phyloP scores from a whole-genome alignment of 37 sponge, comb jelly and placozoan species.

The Oopsacas minuta region DNA sequence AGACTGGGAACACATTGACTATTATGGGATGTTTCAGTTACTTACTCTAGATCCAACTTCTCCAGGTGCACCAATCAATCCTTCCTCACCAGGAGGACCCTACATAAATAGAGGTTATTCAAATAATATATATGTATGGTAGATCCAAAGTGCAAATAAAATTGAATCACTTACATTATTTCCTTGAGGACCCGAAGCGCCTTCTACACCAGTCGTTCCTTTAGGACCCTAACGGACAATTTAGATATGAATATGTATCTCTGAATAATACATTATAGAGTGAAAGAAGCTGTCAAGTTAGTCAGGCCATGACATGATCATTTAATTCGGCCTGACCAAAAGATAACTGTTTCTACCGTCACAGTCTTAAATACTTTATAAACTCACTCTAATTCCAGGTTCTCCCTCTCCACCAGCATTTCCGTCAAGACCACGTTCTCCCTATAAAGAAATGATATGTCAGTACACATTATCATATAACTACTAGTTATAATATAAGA shows the following conservation, averaged over 20 bases:
- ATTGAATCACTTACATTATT: not conserved
- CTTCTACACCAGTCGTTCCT: not conserved
- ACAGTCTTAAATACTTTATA: not conserved
- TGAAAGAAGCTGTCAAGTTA: too few species aligned
- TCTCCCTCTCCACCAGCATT: not conserved
- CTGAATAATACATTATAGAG: not conserved
- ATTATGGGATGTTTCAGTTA: not conserved
- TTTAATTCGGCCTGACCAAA: too few species aligned
- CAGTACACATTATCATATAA: not conserved
- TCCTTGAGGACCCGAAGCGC: not conserved
- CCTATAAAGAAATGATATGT: not conserved
- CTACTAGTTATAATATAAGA: not conserved
- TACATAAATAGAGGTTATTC: not conserved
- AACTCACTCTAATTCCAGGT: not conserved
- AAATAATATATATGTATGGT: not conserved
- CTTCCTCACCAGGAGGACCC: not conserved
- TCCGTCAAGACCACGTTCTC: not conserved
- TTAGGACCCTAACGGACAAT: not conserved
- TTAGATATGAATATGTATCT: not conserved
- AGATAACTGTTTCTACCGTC: too few species aligned
- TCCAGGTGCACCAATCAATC: not conserved
- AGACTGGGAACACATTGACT: not conserved
- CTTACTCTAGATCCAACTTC: not conserved
- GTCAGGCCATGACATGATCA: too few species aligned
- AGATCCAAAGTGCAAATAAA: not conserved